Evolutionary conservation across 2,797 vertebrate species (phyloP).

Genomic region (Enteromius paludinosus): DNA sequence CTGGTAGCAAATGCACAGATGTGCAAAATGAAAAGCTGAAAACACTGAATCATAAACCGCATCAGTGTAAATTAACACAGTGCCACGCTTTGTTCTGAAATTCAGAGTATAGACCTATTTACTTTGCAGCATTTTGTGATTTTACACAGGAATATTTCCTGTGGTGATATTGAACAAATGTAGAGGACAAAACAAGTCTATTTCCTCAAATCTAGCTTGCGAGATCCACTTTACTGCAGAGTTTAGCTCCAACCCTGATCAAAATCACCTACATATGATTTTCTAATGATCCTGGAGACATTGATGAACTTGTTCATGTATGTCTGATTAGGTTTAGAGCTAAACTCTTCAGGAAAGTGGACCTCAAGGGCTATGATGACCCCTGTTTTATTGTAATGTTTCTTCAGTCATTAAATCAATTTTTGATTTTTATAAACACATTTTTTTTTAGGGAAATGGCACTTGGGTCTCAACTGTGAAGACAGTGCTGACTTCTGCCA

Average conservation of each 20-base stretch:
- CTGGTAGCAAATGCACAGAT: not conserved
- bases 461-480: constrained; percentile 87
- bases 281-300: too few relatives aligned
- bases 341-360: too few relatives aligned
- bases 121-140: not conserved
- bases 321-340: too few relatives aligned
- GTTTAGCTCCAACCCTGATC: too few relatives aligned
- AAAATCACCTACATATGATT: too few relatives aligned
- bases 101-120: not conserved
- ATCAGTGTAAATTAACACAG: not conserved
- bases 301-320: too few relatives aligned
- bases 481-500: constrained; percentile 85
- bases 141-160: not conserved
- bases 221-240: too few relatives aligned
- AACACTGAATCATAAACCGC: not conserved
- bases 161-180: not conserved
- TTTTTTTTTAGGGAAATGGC: constrained; percentile 86
- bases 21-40: not conserved
- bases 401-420: not conserved
- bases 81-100: not conserved
- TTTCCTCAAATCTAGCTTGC: not conserved
- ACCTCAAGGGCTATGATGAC: too few relatives aligned
- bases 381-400: not conserved
- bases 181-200: not conserved
- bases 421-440: not conserved